Percentiles rank a stretch among this genome's conserved stretches.
Evolutionary conservation across 2,797 vertebrate species (phyloP).

Genomic region (Peromyscus melanophrys): DNA sequence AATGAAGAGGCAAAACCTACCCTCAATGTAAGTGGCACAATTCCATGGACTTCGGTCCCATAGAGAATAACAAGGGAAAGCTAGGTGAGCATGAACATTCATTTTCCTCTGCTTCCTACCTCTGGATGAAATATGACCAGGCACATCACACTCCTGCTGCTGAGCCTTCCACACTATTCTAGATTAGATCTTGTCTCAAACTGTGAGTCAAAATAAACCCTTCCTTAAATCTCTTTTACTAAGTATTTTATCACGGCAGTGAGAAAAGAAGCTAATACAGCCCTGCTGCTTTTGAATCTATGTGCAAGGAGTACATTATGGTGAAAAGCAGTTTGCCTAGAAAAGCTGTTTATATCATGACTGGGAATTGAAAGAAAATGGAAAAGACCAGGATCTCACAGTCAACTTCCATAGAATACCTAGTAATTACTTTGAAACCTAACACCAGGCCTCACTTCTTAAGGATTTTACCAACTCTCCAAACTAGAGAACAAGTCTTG

Average conservation of each 20-base stretch:
- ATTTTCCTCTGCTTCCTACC: background rate
- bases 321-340: background rate
- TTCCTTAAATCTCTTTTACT: background rate
- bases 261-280: background rate
- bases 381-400: background rate
- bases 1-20: background rate
- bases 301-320: background rate
- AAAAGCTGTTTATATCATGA: background rate
- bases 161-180: background rate
- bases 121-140: background rate
- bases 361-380: background rate
- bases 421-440: background rate
- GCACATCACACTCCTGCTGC: background rate
- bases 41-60: background rate
- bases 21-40: background rate
- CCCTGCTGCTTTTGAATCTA: background rate
- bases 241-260: background rate
- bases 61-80: background rate
- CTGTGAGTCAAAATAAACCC: slow-evolving; percentile 23
- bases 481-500: background rate
- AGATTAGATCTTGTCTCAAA: background rate
- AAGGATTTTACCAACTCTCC: background rate
- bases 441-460: background rate
- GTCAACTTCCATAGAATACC: background rate
- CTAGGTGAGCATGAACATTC: background rate